Base-by-base conservation (phyloP, 64 coral and sea anemone genomes). In the Montipora foliosa region DNA sequence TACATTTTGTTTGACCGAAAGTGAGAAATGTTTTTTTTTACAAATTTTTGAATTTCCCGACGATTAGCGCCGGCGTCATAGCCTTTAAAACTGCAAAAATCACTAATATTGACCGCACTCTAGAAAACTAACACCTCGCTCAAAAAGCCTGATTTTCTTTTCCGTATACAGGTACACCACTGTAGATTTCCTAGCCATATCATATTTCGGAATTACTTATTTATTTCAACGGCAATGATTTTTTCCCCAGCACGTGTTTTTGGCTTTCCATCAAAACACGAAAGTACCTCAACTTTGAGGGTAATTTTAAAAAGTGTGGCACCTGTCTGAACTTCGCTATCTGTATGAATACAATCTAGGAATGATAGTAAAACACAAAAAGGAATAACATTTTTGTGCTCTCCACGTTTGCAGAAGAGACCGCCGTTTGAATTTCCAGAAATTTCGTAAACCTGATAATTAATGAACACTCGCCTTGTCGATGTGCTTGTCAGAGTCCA, bases 251-350 rank as follows among this genome's bases (percentile, higher is more conserved):
- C 8, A 68, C 66, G 0, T 15, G 17, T 16, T 16, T 16, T 68
- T 15, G 1, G 19, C 9, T 15, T 15, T 3, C 13, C 4, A n/a
- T 68, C 66, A n/a, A 68, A 68, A 68, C 66, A 68, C 13, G 19
- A 68, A 68, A 68, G 17, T 68, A 68, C 12, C 66, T 68, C 66
- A 68, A 68, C 66, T 68, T 68, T 68, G 66, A 68, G 66, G 66
- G 19, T 15, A 15, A 10, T 16, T 68, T 68, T 13, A 17, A 68
- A 68, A 68, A 15, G 17, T 68, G 66, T 68, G 66, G 66, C 66
- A 68, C 66, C 66, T 68, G 66, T 68, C 1, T n/a, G 19, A 25
- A 25, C 25, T 25, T 25, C 25, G 25, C 25, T 25, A 25, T 25
- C 25, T 25, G 25, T 25, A 25, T 25, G 25, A 25, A 25, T 25